A percentile compares a stretch with the other conserved stretches of the same genome.
Conservation (phyloP, 2,113 vertebrate species). For the Hippocampus mohnikei region DNA sequence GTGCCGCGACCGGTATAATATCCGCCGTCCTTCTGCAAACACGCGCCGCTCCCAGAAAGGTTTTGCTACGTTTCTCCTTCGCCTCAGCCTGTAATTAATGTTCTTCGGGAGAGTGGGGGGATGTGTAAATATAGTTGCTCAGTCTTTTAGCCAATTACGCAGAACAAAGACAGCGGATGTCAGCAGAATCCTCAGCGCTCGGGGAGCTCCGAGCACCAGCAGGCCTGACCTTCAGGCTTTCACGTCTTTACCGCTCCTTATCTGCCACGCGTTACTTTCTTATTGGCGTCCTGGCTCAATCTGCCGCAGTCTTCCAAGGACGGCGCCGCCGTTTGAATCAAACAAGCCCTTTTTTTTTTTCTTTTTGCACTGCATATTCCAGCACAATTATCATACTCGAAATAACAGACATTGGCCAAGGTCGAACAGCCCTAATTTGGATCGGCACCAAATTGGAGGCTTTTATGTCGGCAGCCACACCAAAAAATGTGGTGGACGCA, state of each 20-base stretch:
- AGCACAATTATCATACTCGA: slow-evolving; percentile 24
- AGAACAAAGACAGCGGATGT: slow-evolving; percentile 70
- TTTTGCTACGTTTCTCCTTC: slow-evolving; percentile 46
- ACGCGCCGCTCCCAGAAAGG: slow-evolving; percentile 34
- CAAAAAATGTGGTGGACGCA: neutral
- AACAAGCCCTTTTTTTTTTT: slow-evolving; percentile 23
- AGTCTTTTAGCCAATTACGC: slow-evolving; percentile 72
- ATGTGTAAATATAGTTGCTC: slow-evolving; percentile 72
- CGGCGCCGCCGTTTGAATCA: slow-evolving; percentile 39
- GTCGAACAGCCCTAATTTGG: neutral
- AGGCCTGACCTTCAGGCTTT: slow-evolving; percentile 66
- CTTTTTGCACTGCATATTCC: slow-evolving; percentile 16
- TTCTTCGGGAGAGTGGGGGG: slow-evolving; percentile 52
- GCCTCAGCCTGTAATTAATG: slow-evolving; percentile 68
- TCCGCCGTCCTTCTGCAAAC: slow-evolving; percentile 30
- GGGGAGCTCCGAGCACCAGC: slow-evolving; percentile 65
- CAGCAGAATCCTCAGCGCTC: slow-evolving; percentile 68
- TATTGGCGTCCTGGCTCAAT: slow-evolving; percentile 51
- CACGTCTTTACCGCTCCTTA: slow-evolving; percentile 56
- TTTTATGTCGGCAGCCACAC: neutral
- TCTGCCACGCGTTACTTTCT: slow-evolving; percentile 55
- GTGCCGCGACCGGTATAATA: slow-evolving; percentile 3
- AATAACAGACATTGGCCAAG: slow-evolving; percentile 5
- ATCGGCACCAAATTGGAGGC: neutral
- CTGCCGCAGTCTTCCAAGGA: slow-evolving; percentile 57